Evolutionary conservation across 2,113 vertebrate species (phyloP), one percentile per base, ranked within the genome.

Genomic region (Nothocercus julius): DNA sequence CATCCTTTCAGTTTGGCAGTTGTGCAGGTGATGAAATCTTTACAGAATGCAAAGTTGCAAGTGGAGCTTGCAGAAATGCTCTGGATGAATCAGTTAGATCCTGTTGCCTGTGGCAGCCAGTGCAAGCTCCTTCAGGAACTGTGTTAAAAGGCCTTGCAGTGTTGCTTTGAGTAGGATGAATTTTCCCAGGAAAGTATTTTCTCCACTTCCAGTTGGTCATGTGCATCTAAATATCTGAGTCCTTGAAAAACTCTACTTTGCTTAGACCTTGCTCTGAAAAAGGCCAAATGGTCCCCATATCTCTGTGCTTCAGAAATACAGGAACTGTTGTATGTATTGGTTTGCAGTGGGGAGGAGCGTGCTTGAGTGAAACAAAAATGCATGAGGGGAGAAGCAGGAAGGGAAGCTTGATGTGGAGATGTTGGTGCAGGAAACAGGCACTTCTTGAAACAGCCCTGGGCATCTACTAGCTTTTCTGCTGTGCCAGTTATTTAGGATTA

Each of bases 171-270:
- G 17, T 91, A 61, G 72, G 40, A 13, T 70, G 18, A 0, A 2
- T 87, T 82, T 40, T 87, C 36, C 53, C 38, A 24, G 34, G 5
- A 27, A 70, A 21, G 24, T 36, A 44, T 53, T 28, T 66, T 67
- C 12, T 68, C 5, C 5, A 0, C 30, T 54, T 18, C 32, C 38
- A 13, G 11, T 49, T 56, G n/a, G 49, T 54, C 1, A 1, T 75
- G 34, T 78, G 34, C 25, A 44, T 76, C 42, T 30, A 51, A 82
- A 27, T 47, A n/a, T 20, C 5, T 82, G 2, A 87, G 67, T 72
- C 30, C 27, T 85, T 42, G 20, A 82, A 61, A 88, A 92, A 68
- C 21, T 89, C 24, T n/a, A 27, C 1, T 79, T 85, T 93, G 36
- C 20, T 72, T 69, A 36, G 16, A 40, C 9, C 6, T 87, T 89